Percentiles rank a stretch among this genome's conserved stretches.
Evolutionary conservation across 1,140 invertebrate genomes (phyloP).

Genomic region (Psix sp.): DNA sequence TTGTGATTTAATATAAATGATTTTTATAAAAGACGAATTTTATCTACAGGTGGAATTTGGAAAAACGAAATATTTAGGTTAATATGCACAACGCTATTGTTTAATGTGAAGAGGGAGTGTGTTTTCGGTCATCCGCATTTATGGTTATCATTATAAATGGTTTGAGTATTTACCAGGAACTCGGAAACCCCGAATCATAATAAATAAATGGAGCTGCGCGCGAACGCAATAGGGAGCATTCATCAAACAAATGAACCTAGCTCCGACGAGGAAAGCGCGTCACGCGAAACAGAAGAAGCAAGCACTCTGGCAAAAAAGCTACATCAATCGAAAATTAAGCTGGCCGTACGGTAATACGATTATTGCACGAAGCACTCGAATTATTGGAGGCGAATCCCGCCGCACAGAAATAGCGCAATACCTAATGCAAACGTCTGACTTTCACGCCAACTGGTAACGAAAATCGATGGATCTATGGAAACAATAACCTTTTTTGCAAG

Average conservation of each 20-base stretch:
- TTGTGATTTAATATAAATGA: no score
- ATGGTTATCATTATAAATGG: slow-evolving; percentile 14
- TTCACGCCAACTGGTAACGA: slow-evolving; percentile 15
- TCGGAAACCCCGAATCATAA: slow-evolving; percentile 11
- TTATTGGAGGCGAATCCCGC: slow-evolving; percentile 19
- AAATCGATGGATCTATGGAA: no score
- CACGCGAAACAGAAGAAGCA: slow-evolving; percentile 26
- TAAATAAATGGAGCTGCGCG: slow-evolving; percentile 20
- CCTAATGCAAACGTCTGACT: slow-evolving; percentile 15
- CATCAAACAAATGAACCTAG: slow-evolving; percentile 21
- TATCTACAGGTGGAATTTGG: no score
- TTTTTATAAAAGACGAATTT: no score
- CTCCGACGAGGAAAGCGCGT: slow-evolving; percentile 9
- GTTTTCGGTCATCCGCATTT: no score
- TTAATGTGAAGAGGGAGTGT: no score
- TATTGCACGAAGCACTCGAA: slow-evolving; percentile 27
- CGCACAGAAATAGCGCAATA: slow-evolving; percentile 5
- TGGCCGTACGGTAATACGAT: slow-evolving; percentile 24
- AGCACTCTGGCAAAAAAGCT: slow-evolving; percentile 1
- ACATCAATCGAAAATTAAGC: slow-evolving; percentile 25
- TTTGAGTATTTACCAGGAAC: slow-evolving; percentile 1
- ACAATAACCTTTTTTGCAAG: no score
- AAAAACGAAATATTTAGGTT: no score
- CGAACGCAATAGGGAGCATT: slow-evolving; percentile 5
- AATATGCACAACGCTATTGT: no score